Evolutionary conservation across 2,797 vertebrate genomes (phyloP), one percentile per base, ranked within the genome.

Genomic region (Parambassis ranga): DNA sequence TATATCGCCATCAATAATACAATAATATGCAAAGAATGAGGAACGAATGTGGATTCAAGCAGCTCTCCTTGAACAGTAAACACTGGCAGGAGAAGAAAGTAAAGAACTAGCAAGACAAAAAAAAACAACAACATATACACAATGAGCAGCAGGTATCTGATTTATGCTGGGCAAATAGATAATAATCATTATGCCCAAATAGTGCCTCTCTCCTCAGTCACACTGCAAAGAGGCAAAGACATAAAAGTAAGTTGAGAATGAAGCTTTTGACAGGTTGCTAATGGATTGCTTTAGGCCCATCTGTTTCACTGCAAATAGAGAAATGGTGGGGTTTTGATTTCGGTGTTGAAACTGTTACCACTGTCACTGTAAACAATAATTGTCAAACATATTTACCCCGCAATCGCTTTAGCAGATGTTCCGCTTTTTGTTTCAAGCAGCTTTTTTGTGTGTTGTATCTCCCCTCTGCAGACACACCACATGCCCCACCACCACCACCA

Each of bases 321-420:
- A 92, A 92, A 92, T 91, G 91, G 85, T 28, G 75, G 85, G 80
- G 83, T 86, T 91, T 90, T 91, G 88, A 92, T 92, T 92, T 90
- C 81, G 90, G 89, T 85, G 82, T 79, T 75, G 85, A 89, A 93
- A 94, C 92, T 93, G 92, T 93, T 94, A 93, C 92, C 91, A 94
- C 91, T 94, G 92, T 94, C 92, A 94, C 92, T 94, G 93, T 94
- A 94, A 94, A 94, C 93, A 93, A 93, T 94, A 93, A 94, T 94
- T 92, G 92, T 93, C 93, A 93, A 94, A 94, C 92, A 94, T 94
- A 94, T 94, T 94, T 94, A 93, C 92, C 87, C 92, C 89, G 83
- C 92, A 92, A 92, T 92, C 90, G 89, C 91, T 92, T 93, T 94
- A 94, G 92, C 94, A 95, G 93, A 94, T 95, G 93, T 93, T 93